Percentiles rank a stretch among this genome's conserved stretches.
Evolutionary conservation across 2,888 invertebrate genomes (phyloP).

Genomic region (Limnephilus rhombicus): DNA sequence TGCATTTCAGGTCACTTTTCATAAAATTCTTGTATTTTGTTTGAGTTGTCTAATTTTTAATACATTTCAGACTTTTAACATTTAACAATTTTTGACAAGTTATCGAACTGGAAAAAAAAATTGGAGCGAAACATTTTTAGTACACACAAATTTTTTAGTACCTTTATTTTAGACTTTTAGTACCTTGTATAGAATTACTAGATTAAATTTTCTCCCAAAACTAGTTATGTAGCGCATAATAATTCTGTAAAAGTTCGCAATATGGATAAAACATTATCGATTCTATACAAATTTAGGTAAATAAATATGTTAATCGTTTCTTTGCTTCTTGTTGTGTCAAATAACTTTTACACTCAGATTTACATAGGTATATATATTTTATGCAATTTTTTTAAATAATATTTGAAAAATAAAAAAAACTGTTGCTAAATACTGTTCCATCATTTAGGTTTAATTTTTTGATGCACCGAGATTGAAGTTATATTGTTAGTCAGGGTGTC

Average conservation of each 20-base stretch:
- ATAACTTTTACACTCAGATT: neutral
- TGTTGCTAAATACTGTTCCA: too few species aligned
- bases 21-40: too few species aligned
- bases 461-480: neutral
- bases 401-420: too few species aligned
- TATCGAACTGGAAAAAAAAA: too few species aligned
- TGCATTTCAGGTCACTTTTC: too few species aligned
- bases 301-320: neutral
- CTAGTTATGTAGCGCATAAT: neutral
- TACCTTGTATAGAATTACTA: neutral
- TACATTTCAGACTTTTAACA: too few species aligned
- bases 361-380: neutral
- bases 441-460: neutral
- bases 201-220: neutral
- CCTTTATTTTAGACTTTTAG: too few species aligned
- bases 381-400: neutral
- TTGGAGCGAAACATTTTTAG: too few species aligned
- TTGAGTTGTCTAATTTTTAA: too few species aligned
- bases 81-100: too few species aligned
- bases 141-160: too few species aligned
- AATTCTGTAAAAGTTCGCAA: neutral
- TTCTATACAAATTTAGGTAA: neutral
- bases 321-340: neutral
- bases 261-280: neutral
- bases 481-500: too few species aligned